Evolutionary conservation across 2,888 invertebrate species (phyloP).

Genomic region (Mylabris sibirica): DNA sequence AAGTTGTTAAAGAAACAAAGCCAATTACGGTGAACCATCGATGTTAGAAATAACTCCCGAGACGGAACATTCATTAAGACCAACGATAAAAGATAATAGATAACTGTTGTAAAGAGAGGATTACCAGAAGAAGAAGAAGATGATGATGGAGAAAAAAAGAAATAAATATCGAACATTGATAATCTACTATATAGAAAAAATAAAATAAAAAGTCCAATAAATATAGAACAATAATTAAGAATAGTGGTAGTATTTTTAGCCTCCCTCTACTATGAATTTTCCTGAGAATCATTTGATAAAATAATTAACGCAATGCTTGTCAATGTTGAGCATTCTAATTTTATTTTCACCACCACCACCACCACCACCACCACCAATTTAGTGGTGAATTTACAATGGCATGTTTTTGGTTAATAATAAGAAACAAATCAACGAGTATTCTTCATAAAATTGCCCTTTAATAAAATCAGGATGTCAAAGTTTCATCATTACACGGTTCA

Average conservation of each 20-base stretch:
- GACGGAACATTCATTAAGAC: background rate
- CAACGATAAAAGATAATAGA: constrained; percentile 9
- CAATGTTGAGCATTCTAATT: constrained; percentile 60
- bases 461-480: constrained; percentile 6
- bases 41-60: constrained; percentile 10
- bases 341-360: constrained; percentile 49
- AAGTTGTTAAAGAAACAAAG: background rate
- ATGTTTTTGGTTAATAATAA: constrained; percentile 41
- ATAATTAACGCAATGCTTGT: constrained; percentile 55
- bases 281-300: constrained; percentile 56
- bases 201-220: constrained; percentile 13
- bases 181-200: background rate
- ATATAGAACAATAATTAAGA: constrained; percentile 29
- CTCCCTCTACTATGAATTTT: background rate
- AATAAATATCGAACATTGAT: background rate
- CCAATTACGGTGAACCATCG: constrained; percentile 8
- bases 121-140: too few relatives aligned
- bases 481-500: constrained; percentile 6
- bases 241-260: constrained; percentile 40
- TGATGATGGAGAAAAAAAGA: background rate
- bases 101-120: background rate
- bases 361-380: constrained; percentile 44
- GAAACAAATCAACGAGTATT: too few relatives aligned
- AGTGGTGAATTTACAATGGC: constrained; percentile 52
- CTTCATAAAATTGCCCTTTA: constrained; percentile 17